Conservation (phyloP, 2,888 invertebrate genomes). For the Chymomyza amoena region DNA sequence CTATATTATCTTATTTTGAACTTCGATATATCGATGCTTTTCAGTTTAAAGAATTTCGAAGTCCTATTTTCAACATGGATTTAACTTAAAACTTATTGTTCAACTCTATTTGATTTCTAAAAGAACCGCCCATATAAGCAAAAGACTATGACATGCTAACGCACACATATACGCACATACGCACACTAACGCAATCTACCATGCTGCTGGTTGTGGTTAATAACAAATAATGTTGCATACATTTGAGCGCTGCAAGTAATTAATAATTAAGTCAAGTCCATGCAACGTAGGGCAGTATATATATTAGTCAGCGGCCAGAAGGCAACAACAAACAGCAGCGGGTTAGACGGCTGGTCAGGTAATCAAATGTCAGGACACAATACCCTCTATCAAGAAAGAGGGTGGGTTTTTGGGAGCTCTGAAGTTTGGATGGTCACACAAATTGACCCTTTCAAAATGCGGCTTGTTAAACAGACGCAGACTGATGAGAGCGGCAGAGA, state of each 20-base stretch:
- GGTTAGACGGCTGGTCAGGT: conserved; percentile 8
- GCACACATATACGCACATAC: neutral
- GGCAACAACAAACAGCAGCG: neutral
- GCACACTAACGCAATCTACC: neutral
- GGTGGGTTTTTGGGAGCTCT: neutral
- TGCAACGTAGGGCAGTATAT: conserved; percentile 17
- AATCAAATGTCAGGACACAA: conserved; percentile 17
- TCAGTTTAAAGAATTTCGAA: too few relatives aligned
- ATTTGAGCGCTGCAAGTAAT: conserved; percentile 21
- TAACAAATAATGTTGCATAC: neutral
- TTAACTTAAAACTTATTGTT: too few relatives aligned
- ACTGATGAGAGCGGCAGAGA: neutral
- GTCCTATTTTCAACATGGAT: too few relatives aligned
- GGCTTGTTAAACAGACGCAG: neutral
- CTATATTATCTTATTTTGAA: too few relatives aligned
- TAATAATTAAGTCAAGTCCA: conserved; percentile 26
- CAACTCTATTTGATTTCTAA: too few relatives aligned
- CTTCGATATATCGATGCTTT: too few relatives aligned
- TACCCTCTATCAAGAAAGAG: neutral
- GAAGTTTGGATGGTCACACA: neutral
- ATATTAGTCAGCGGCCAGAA: conserved; percentile 19
- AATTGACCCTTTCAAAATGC: neutral
- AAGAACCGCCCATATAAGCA: neutral
- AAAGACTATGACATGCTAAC: neutral
- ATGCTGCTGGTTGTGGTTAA: neutral